Evolutionary conservation across 2,113 vertebrate genomes (phyloP), one percentile per base, ranked within the genome.

Genomic region (Promerops cafer): DNA sequence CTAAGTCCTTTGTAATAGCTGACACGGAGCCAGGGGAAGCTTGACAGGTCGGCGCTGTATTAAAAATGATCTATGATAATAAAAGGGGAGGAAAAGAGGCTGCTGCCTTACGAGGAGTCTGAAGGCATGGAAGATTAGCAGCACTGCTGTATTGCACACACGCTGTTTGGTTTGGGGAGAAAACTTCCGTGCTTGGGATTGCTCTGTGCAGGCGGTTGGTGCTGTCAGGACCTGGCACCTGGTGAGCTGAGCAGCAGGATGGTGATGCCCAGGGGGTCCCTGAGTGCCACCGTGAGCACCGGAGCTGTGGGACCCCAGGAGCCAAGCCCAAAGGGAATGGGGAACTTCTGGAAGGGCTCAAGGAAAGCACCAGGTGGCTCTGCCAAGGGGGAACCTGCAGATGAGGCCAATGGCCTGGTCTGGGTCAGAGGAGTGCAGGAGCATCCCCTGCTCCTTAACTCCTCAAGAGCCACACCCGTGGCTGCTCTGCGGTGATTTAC

Each of bases 261-360:
- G 42, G 15, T 2, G 19, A n/a, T 1, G 10, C 11, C 3, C 2
- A 1, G 0, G 0, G 28, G 18, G 8, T 23, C 15, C 6, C 0
- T 19, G 17, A 7, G 37, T 3, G 13, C 22, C 13, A 53, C 30
- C 3, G 0, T 2, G 6, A 28, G 23, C 0, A 6, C 27, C 10
- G 54, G 40, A 56, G 45, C 59, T 30, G 22, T 3, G 28, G 42
- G 44, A 39, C 10, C 27, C 22, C 11, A 26, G 63, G 30, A 77
- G 14, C 18, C 0, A 1, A 3, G 4, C 5, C 17, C 30, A 23
- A 39, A 44, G 27, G 28, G 21, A 57, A 35, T 1, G 8, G 19
- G 33, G 19, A 42, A 40, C 1, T 13, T 30, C 44, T 64, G 4
- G 6, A 42, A 40, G 31, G 33, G 30, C 9, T 8, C 0, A 2